Evolutionary conservation across 2,113 vertebrate genomes (phyloP).

Genomic region (Chamaetylas fuelleborni): DNA sequence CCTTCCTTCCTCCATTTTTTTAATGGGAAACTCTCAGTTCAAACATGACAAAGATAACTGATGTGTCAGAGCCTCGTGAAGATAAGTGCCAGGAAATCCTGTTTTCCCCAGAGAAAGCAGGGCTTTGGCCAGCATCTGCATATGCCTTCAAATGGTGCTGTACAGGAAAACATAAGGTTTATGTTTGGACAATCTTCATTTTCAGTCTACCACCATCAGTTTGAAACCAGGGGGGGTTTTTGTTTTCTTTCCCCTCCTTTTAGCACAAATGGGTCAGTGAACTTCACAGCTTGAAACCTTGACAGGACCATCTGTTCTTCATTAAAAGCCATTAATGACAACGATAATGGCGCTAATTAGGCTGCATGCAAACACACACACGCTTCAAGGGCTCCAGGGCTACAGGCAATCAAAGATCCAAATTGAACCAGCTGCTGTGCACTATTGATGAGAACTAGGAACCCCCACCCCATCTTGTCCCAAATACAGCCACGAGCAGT

Average conservation of each 20-base stretch:
- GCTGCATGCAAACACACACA: slow-evolving; percentile 44
- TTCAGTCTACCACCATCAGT: not conserved
- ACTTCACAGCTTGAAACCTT: slow-evolving; percentile 38
- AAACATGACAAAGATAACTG: not conserved
- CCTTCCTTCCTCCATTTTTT: not conserved
- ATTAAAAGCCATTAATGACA: slow-evolving; percentile 65
- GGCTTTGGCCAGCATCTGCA: not conserved
- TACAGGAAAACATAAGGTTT: not conserved
- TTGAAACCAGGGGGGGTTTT: not conserved
- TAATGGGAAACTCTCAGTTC: not conserved
- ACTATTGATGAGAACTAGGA: not conserved
- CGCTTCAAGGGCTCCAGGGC: slow-evolving; percentile 22
- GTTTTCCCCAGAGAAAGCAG: not conserved
- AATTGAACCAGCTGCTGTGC: slow-evolving; percentile 34
- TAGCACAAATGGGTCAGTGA: slow-evolving; percentile 50
- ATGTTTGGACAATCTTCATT: not conserved
- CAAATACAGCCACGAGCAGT: not conserved
- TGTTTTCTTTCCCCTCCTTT: not conserved
- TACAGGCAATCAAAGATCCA: slow-evolving; percentile 34
- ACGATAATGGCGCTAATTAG: slow-evolving; percentile 65
- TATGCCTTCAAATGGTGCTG: not conserved
- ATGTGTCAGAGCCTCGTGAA: not conserved
- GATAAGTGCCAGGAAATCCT: not conserved
- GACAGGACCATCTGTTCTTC: slow-evolving; percentile 60
- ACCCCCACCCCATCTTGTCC: not conserved